Conservation (phyloP, 2,113 vertebrate species). For the Actenoides hombroni region DNA sequence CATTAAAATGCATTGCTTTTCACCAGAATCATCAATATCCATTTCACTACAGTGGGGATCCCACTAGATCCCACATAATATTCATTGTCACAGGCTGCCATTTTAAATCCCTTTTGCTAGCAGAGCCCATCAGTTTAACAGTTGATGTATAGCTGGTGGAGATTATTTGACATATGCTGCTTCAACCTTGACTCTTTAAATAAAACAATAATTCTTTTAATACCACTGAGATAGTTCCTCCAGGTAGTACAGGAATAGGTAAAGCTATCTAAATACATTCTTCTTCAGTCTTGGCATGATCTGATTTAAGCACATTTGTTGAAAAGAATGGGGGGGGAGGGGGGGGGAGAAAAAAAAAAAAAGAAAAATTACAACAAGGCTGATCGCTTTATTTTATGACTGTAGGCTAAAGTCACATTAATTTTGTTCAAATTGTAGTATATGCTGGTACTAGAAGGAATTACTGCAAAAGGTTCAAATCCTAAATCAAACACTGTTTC, state of each 20-base stretch:
- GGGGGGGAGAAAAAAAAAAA: too few relatives aligned
- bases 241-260: constrained; percentile 25
- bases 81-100: background rate
- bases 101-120: background rate
- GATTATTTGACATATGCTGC: constrained; percentile 41
- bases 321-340: background rate
- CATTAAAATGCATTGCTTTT: background rate
- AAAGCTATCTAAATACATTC: constrained; percentile 23
- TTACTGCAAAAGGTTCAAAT: constrained; percentile 66
- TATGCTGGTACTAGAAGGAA: constrained; percentile 57
- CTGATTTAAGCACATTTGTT: constrained; percentile 39
- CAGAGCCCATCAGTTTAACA: background rate
- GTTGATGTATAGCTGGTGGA: constrained; percentile 21
- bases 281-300: background rate
- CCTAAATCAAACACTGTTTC: constrained; percentile 71
- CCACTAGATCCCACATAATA: background rate
- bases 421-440: constrained; percentile 58
- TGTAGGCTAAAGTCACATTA: constrained; percentile 57
- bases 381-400: constrained; percentile 58
- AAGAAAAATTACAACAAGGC: background rate
- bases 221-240: background rate
- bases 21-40: background rate
- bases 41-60: background rate
- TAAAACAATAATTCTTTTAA: constrained; percentile 56
- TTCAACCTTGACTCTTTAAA: constrained; percentile 62